A percentile compares a stretch with the other conserved stretches of the same genome.
Conservation (phyloP, 2,797 vertebrate species). For the Acipenser transmontanus region DNA sequence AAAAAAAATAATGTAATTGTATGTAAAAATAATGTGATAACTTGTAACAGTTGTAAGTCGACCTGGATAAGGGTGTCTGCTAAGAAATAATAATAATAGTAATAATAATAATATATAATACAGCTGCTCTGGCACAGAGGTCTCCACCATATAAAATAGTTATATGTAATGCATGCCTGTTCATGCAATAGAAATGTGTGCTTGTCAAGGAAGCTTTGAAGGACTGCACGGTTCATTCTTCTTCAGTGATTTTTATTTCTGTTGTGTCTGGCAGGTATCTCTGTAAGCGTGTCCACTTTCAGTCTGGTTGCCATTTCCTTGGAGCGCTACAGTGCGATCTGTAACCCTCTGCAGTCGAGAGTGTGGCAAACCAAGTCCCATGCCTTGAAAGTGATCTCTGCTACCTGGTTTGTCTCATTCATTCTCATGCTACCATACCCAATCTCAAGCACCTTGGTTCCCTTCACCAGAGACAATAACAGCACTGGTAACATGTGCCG, state of each 20-base stretch:
- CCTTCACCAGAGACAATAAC: conserved; percentile 82
- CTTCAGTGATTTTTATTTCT: conserved; percentile 17
- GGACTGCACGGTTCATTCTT: conserved; percentile 7
- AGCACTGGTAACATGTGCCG: conserved; percentile 91
- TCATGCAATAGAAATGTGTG: too few relatives aligned
- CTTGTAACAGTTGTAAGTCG: too few relatives aligned
- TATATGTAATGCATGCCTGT: too few relatives aligned
- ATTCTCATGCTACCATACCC: conserved; percentile 91
- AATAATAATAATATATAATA: too few relatives aligned
- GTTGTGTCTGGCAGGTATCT: conserved; percentile 64
- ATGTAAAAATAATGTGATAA: too few relatives aligned
- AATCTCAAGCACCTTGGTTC: conserved; percentile 81
- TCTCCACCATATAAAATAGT: too few relatives aligned
- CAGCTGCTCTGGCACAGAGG: too few relatives aligned
- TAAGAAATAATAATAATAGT: too few relatives aligned
- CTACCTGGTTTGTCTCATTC: conserved; percentile 84
- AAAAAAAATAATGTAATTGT: too few relatives aligned
- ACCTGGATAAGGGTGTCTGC: too few relatives aligned
- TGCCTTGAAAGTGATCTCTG: conserved; percentile 83
- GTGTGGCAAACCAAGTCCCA: conserved; percentile 96
- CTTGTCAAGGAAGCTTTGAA: too few relatives aligned
- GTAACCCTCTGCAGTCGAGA: conserved; percentile 88
- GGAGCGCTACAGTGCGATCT: conserved; percentile 94
- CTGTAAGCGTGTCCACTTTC: conserved; percentile 91
- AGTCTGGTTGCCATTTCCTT: conserved; percentile 93